Conservation (phyloP, 2,888 invertebrate species). For the Agriopis marginaria region DNA sequence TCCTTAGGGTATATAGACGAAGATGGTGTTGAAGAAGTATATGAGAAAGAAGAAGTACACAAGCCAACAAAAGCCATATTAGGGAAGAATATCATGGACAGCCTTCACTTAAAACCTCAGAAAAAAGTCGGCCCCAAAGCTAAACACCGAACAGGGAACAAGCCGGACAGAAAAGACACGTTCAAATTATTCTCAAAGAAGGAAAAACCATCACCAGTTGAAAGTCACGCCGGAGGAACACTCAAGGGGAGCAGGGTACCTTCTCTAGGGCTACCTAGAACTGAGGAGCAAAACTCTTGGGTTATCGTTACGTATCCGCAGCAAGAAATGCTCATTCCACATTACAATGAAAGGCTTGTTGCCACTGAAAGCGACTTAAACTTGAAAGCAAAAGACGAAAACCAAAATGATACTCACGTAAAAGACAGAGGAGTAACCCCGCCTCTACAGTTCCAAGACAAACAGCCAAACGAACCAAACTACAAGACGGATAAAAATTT, state of each 20-base stretch:
- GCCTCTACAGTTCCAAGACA: slow-evolving; percentile 81
- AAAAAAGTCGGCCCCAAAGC: slow-evolving; percentile 80
- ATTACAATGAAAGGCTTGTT: slow-evolving; percentile 77
- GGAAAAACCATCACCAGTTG: slow-evolving; percentile 69
- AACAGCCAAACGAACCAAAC: slow-evolving; percentile 69
- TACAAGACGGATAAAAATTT: slow-evolving; percentile 70
- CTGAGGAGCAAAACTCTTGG: slow-evolving; percentile 75
- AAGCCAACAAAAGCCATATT: slow-evolving; percentile 77
- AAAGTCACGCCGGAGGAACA: slow-evolving; percentile 71
- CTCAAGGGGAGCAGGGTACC: slow-evolving; percentile 77
- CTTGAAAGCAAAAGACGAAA: slow-evolving; percentile 58
- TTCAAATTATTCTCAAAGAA: slow-evolving; percentile 78
- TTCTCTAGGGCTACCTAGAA: slow-evolving; percentile 75
- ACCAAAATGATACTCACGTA: slow-evolving; percentile 56
- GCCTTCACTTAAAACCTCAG: slow-evolving; percentile 78
- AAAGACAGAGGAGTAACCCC: slow-evolving; percentile 74
- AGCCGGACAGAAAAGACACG: slow-evolving; percentile 72
- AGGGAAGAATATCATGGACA: slow-evolving; percentile 82
- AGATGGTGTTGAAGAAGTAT: slow-evolving; percentile 61
- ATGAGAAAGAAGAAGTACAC: slow-evolving; percentile 66
- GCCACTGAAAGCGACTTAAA: slow-evolving; percentile 64
- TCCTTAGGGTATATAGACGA: slow-evolving; percentile 81
- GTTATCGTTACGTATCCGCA: slow-evolving; percentile 78
- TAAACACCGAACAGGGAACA: slow-evolving; percentile 74
- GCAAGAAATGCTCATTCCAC: slow-evolving; percentile 75